These are phyloP conservation scores for Pristionchus pacificus DNA, from an alignment of 1,140 invertebrate species.

Conservation along the genomic window DNA sequence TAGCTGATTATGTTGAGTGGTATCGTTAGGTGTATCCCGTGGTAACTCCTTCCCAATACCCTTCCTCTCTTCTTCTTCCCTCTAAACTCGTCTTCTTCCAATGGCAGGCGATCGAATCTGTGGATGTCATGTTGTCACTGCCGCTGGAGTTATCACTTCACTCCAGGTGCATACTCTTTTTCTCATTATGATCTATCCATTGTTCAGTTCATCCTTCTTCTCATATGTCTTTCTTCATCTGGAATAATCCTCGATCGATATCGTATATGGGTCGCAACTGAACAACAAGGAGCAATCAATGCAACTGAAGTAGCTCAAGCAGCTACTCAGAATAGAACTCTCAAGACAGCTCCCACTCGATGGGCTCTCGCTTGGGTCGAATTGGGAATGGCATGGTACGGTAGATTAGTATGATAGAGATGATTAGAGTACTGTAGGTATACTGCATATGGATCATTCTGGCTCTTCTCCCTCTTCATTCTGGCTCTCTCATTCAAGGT, in stretches of 20 bases:
- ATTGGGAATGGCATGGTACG: conserved; percentile 28
- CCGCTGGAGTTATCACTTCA: conserved; percentile 25
- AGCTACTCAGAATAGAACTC: conserved; percentile 9
- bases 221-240: conserved; percentile 18
- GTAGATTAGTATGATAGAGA: not conserved
- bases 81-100: not conserved
- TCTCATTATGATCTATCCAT: not conserved
- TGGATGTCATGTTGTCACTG: conserved; percentile 31
- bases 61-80: too few species aligned
- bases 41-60: too few species aligned
- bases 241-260: conserved; percentile 24
- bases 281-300: conserved; percentile 14
- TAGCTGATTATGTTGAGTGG: too few species aligned
- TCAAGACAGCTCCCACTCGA: conserved; percentile 11
- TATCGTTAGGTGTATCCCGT: not conserved
- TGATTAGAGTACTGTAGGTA: too few species aligned
- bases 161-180: conserved; percentile 7
- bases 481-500: conserved; percentile 28
- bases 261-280: conserved; percentile 17
- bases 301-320: conserved; percentile 9
- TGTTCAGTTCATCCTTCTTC: conserved; percentile 23
- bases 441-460: conserved; percentile 19
- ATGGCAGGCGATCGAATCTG: conserved; percentile 12
- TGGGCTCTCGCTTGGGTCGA: conserved; percentile 25
- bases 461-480: conserved; percentile 29